Conservation (phyloP, 2,888 invertebrate species). For the Serripes groenlandicus region DNA sequence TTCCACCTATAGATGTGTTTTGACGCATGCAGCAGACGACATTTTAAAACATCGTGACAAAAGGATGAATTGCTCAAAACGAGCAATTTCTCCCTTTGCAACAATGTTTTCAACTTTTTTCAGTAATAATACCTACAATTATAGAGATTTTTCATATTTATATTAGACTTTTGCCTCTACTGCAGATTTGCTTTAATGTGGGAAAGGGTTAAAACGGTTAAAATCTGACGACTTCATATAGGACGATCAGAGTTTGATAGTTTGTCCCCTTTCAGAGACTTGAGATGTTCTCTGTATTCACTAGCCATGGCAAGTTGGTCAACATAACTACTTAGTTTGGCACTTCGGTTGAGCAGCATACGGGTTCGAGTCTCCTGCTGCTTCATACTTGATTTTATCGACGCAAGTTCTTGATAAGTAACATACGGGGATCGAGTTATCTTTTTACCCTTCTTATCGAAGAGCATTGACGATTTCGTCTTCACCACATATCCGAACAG, state of each 20-base stretch:
- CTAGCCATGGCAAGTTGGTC: constrained; percentile 46
- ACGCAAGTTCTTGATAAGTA: constrained; percentile 59
- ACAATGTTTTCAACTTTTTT: too few relatives aligned
- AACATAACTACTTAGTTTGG: constrained; percentile 52
- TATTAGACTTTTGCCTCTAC: too few relatives aligned
- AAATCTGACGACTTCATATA: not conserved
- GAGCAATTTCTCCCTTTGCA: too few relatives aligned
- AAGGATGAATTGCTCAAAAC: too few relatives aligned
- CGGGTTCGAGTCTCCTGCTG: constrained; percentile 53
- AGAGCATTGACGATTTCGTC: constrained; percentile 24
- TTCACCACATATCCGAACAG: constrained; percentile 62
- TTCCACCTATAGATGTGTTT: too few relatives aligned
- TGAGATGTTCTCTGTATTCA: constrained; percentile 21
- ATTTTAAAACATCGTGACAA: too few relatives aligned
- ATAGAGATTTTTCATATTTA: too few relatives aligned
- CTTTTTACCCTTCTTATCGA: constrained; percentile 27
- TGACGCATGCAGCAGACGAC: too few relatives aligned
- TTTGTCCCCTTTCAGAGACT: not conserved
- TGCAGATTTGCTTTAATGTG: too few relatives aligned
- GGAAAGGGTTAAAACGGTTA: too few relatives aligned
- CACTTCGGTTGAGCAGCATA: constrained; percentile 55
- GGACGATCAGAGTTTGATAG: not conserved
- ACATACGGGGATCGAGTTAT: constrained; percentile 53
- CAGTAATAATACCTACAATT: too few relatives aligned
- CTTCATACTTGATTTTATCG: constrained; percentile 56